Evolutionary conservation across 2,113 vertebrate species (phyloP).

Genomic region (Probosciger aterrimus): DNA sequence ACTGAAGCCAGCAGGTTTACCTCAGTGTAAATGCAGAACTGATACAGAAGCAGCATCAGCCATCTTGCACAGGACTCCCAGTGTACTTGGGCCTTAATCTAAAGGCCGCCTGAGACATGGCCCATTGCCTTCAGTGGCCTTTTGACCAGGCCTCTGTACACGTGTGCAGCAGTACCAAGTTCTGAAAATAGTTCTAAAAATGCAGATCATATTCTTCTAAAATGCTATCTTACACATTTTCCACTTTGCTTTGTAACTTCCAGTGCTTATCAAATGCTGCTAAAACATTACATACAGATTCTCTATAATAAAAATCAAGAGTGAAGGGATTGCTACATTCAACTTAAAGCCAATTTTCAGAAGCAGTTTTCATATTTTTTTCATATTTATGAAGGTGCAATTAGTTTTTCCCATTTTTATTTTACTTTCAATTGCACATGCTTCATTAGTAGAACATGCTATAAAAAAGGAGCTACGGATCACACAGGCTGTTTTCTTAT

Average conservation of each 20-base stretch:
- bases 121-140: not conserved
- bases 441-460: not conserved
- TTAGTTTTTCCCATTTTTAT: not conserved
- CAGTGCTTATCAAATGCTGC: not conserved
- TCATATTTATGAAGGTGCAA: not conserved
- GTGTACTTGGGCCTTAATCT: not conserved
- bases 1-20: not conserved
- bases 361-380: not conserved
- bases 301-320: not conserved
- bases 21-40: not conserved
- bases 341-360: conserved; percentile 1
- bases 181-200: not conserved
- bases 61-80: not conserved
- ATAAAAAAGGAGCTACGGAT: not conserved
- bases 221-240: not conserved
- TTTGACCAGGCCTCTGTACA: not conserved
- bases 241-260: not conserved
- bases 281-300: not conserved
- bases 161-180: not conserved
- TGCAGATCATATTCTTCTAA: not conserved
- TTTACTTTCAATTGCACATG: not conserved
- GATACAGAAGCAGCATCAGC: not conserved
- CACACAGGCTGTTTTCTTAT: not conserved
- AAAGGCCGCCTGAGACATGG: not conserved
- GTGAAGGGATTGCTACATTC: not conserved